Evolutionary conservation across 2,113 vertebrate species (phyloP).

Genomic region (Sceloporus undulatus): DNA sequence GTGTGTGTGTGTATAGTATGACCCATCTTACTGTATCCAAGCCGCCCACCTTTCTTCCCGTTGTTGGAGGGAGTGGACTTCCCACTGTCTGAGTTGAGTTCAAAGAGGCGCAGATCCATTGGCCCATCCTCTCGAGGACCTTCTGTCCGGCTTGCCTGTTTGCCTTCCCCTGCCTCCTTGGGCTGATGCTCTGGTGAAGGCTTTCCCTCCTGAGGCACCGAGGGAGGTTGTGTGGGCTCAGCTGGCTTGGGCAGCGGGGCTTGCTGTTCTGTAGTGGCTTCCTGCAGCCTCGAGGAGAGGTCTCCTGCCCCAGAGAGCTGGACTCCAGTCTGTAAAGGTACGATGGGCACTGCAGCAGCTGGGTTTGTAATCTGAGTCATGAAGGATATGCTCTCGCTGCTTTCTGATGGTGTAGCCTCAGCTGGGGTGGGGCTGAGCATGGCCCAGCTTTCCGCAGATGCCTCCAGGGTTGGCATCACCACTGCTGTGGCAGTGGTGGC

Average conservation of each 20-base stretch:
- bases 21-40: not conserved
- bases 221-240: slow-evolving; percentile 55
- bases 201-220: not conserved
- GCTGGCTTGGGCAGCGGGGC: slow-evolving; percentile 60
- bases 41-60: slow-evolving; percentile 92
- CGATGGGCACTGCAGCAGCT: slow-evolving; percentile 55
- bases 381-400: slow-evolving; percentile 92
- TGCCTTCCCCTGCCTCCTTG: slow-evolving; percentile 61
- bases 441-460: slow-evolving; percentile 62
- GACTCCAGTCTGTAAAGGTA: slow-evolving; percentile 58
- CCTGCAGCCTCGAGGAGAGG: slow-evolving; percentile 70
- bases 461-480: slow-evolving; percentile 53
- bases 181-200: slow-evolving; percentile 55
- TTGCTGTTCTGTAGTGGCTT: slow-evolving; percentile 74
- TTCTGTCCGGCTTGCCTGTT: slow-evolving; percentile 76
- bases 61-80: slow-evolving; percentile 98
- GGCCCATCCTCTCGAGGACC: slow-evolving; percentile 86
- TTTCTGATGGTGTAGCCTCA: slow-evolving; percentile 86
- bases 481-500: not conserved
- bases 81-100: slow-evolving; percentile 97
- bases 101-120: slow-evolving; percentile 92
- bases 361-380: slow-evolving; percentile 89
- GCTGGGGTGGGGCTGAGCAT: slow-evolving; percentile 38
- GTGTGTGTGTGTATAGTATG: not conserved
- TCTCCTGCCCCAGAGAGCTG: slow-evolving; percentile 23